Base-by-base conservation (phyloP, 2,888 invertebrate genomes). In the Lacanobia oleracea region DNA sequence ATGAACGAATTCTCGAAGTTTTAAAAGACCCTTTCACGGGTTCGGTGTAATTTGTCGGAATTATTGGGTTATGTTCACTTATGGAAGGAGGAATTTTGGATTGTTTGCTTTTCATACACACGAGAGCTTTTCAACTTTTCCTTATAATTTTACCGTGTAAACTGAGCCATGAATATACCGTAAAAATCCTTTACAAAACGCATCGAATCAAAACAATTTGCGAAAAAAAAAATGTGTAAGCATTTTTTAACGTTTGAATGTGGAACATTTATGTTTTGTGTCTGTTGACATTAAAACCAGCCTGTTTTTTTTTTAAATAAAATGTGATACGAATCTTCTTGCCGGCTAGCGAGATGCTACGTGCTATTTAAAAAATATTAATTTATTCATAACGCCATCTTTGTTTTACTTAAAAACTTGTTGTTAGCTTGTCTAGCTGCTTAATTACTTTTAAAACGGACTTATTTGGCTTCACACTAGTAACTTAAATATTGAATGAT, bases 1-100 rank as follows among this genome's bases (percentile, higher is more conserved):
- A 80, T 67, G 72, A 74, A 70, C 65, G 60, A 68, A 77, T 79
- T 85, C 48, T 60, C 60, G 4, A 60, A 71, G 69, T 77, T 77
- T 69, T 43, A 53, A 53, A 76, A 81, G 43, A 27, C 57, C 71
- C 54, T 72, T 81, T 64, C 33, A 68, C 21, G 62, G 82, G 72
- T 68, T 72, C 57, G n/a, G 45, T 62, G 16, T 72, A 79, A 81
- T 81, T 83, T 59, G 66, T 43, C 5, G 57, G 72, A 67, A 76
- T 76, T 77, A 83, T 75, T 79, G 59, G 56, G 65, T 62, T 75
- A 60, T 65, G 69, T 72, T 18, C 65, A 72, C 63, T 10, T 71
- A 48, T 56, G 45, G 37, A n/a, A 33, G 33, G 23, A 64, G n/a
- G n/a, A 51, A 69, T 74, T 62, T 33, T n/a, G 54, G 12, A 48